Conservation (phyloP, 2,888 invertebrate genomes). For the Liopterus haemorrhoidalis region DNA sequence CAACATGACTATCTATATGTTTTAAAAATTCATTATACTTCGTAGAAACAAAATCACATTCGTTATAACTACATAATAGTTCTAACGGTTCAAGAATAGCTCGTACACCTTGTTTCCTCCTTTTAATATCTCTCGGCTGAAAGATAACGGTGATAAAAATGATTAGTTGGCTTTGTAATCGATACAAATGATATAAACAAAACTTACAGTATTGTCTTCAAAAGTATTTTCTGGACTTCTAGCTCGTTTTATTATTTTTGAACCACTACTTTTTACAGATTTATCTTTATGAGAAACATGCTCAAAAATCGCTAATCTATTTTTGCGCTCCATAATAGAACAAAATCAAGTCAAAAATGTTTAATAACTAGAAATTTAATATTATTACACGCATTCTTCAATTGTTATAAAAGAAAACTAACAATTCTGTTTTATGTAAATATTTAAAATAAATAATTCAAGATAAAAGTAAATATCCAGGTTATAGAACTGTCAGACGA, state of each 20-base stretch:
- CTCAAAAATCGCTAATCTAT: conserved; percentile 41
- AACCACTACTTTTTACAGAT: conserved; percentile 14
- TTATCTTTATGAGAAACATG: conserved; percentile 37
- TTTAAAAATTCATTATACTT: conserved; percentile 51
- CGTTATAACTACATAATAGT: conserved; percentile 56
- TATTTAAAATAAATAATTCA: too few relatives aligned
- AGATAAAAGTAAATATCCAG: too few relatives aligned
- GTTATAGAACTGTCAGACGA: too few relatives aligned
- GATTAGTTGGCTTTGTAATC: background rate
- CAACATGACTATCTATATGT: conserved; percentile 53
- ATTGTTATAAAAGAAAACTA: too few relatives aligned
- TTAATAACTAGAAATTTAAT: too few relatives aligned
- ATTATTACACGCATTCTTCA: too few relatives aligned
- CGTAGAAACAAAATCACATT: conserved; percentile 45
- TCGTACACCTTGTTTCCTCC: conserved; percentile 29
- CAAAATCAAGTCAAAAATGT: too few relatives aligned
- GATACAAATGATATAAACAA: conserved; percentile 1
- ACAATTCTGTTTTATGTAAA: too few relatives aligned
- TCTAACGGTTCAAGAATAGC: conserved; percentile 42
- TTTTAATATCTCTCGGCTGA: conserved; percentile 19
- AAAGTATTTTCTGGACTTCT: conserved; percentile 20
- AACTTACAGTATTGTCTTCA: conserved; percentile 16
- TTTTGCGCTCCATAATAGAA: conserved; percentile 32
- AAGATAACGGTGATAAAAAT: background rate
- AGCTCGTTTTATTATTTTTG: conserved; percentile 16